phyloP scores from a whole-genome alignment of 2,797 vertebrate species.

The Crax fasciolata region DNA sequence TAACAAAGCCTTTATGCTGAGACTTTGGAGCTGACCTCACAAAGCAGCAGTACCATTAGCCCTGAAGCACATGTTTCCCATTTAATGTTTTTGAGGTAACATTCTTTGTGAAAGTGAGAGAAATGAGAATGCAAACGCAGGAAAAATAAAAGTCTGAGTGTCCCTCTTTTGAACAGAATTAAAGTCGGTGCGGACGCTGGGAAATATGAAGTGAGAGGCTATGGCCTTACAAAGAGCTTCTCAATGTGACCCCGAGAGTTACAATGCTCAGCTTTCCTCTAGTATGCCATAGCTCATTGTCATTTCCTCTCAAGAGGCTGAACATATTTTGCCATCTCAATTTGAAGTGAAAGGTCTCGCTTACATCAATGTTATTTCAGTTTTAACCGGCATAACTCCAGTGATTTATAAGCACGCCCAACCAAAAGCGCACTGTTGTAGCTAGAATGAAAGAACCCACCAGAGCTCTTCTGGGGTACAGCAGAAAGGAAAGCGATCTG shows the following conservation, averaged over 20 bases:
- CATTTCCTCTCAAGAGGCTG: slow-evolving; percentile 48
- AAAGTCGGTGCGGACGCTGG: slow-evolving; percentile 69
- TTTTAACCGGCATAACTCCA: slow-evolving; percentile 54
- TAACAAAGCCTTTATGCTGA: slow-evolving; percentile 75
- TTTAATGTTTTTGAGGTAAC: slow-evolving; percentile 83
- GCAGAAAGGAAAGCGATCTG: background rate
- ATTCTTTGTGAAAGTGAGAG: slow-evolving; percentile 79
- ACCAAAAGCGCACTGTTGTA: background rate
- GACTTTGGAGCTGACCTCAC: slow-evolving; percentile 75
- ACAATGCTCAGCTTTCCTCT: slow-evolving; percentile 43
- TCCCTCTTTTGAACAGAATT: slow-evolving; percentile 72
- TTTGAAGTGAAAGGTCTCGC: slow-evolving; percentile 59
- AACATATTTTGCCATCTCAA: slow-evolving; percentile 68
- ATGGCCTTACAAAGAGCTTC: slow-evolving; percentile 47
- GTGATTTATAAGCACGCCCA: slow-evolving; percentile 49
- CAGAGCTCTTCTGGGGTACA: background rate
- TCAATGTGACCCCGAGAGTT: slow-evolving; percentile 52
- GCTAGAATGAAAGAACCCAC: background rate
- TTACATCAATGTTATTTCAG: slow-evolving; percentile 64
- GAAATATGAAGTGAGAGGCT: slow-evolving; percentile 69
- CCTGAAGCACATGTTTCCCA: slow-evolving; percentile 81
- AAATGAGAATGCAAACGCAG: slow-evolving; percentile 74
- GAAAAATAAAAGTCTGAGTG: slow-evolving; percentile 57
- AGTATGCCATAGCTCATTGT: slow-evolving; percentile 39
- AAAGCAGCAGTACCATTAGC: slow-evolving; percentile 73